phyloP scores from a whole-genome alignment of 2,888 invertebrate species.

The Drosophila bunnanda region DNA sequence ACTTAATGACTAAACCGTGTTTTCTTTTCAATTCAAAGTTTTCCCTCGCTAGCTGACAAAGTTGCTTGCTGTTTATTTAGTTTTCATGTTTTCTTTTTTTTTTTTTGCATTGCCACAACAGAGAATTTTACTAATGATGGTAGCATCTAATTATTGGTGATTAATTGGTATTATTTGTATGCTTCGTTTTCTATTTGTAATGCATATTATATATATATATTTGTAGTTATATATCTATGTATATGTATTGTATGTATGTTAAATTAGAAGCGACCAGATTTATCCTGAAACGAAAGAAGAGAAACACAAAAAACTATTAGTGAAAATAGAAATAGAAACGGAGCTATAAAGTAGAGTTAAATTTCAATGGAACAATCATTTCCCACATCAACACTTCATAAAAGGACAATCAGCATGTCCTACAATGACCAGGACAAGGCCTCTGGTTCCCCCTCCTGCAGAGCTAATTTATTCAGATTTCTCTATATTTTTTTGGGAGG shows the following conservation, averaged over 20 bases:
- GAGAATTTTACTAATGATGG: constrained; percentile 75
- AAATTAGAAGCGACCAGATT: constrained; percentile 82
- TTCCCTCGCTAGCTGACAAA: constrained; percentile 15
- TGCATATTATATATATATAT: constrained; percentile 40
- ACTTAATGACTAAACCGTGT: constrained; percentile 62
- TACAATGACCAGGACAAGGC: constrained; percentile 41
- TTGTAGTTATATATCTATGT: constrained; percentile 42
- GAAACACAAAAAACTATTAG: constrained; percentile 7
- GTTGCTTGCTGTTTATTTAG: constrained; percentile 8
- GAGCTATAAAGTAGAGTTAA: not conserved
- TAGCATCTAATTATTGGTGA: constrained; percentile 75
- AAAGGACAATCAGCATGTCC: constrained; percentile 63
- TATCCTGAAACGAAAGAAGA: constrained; percentile 69
- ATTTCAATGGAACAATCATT: constrained; percentile 31
- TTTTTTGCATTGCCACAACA: constrained; percentile 35
- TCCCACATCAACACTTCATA: constrained; percentile 65
- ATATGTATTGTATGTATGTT: constrained; percentile 64
- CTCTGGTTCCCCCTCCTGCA: not conserved
- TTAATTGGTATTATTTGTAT: constrained; percentile 59
- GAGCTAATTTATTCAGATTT: constrained; percentile 71
- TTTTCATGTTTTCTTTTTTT: not conserved
- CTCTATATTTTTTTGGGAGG: not conserved
- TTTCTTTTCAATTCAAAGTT: constrained; percentile 34
- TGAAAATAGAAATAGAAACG: not conserved
- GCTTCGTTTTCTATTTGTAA: constrained; percentile 51